Conservation (phyloP, 2,888 invertebrate species). For the Vandiemenella viatica region DNA sequence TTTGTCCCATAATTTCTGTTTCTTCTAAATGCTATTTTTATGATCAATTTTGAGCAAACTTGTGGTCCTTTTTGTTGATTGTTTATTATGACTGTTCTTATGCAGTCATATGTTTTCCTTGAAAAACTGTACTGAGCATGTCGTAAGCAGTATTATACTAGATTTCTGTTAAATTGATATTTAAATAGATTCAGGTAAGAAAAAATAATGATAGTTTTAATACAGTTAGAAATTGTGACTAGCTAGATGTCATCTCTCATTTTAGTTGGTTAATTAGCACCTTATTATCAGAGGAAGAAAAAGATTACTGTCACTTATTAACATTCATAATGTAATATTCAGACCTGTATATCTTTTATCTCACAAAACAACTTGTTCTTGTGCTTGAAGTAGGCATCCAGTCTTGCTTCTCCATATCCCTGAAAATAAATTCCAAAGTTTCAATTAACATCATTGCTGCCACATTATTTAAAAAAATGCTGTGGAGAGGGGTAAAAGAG, state of each 20-base stretch:
- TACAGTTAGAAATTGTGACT: not conserved
- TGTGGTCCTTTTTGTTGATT: too few species aligned
- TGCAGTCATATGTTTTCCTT: too few species aligned
- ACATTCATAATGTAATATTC: not conserved
- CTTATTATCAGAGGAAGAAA: not conserved
- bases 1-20: not conserved
- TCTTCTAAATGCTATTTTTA: not conserved
- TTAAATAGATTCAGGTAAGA: not conserved
- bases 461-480: too few species aligned
- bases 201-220: not conserved
- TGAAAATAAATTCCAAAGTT: slow-evolving; percentile 5
- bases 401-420: slow-evolving; percentile 10
- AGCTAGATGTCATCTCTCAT: too few species aligned
- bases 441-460: too few species aligned
- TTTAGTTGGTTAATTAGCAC: too few species aligned
- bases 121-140: too few species aligned
- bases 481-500: too few species aligned
- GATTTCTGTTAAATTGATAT: too few species aligned
- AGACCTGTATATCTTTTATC: not conserved
- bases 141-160: too few species aligned
- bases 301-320: not conserved
- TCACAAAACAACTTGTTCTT: not conserved
- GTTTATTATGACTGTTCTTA: too few species aligned
- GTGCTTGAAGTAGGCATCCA: slow-evolving; percentile 11
- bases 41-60: not conserved